Conservation (phyloP, 1,140 invertebrate genomes). For the Drosophila subobscura region DNA sequence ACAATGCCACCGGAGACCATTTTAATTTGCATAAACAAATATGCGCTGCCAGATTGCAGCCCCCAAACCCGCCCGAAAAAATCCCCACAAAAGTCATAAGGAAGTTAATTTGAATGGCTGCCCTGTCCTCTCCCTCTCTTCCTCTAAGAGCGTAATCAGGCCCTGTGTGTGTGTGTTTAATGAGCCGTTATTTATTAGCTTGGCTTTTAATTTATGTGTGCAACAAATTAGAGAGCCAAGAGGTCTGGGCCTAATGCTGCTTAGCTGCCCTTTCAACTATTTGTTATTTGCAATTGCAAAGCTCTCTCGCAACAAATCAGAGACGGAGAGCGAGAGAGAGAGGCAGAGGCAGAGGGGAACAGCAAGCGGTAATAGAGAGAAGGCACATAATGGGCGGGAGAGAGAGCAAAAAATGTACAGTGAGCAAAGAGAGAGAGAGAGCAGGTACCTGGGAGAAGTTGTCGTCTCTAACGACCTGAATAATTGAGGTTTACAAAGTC, state of each 20-base stretch:
- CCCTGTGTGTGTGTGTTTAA: conserved; percentile 50
- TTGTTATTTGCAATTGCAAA: conserved; percentile 58
- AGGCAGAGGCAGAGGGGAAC: not conserved
- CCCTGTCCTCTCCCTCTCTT: conserved; percentile 14
- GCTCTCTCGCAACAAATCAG: conserved; percentile 28
- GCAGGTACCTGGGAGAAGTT: too few relatives aligned
- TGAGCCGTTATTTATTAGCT: conserved; percentile 78
- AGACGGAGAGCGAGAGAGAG: not conserved
- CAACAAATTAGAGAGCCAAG: conserved; percentile 72
- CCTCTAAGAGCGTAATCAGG: not conserved
- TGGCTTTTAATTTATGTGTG: conserved; percentile 74
- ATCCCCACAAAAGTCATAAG: conserved; percentile 26
- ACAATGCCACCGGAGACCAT: conserved; percentile 4
- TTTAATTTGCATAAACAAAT: conserved; percentile 69
- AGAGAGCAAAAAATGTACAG: not conserved
- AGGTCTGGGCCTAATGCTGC: conserved; percentile 35
- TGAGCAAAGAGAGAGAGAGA: not conserved
- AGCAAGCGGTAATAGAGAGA: not conserved
- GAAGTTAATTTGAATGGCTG: conserved; percentile 63
- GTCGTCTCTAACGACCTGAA: too few relatives aligned
- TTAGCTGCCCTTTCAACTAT: conserved; percentile 56
- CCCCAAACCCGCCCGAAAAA: not conserved
- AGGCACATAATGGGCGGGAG: too few relatives aligned
- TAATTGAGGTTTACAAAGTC: not conserved
- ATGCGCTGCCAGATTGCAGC: conserved; percentile 14